Evolutionary conservation across 2,888 invertebrate genomes (phyloP).

Genomic region (Periphyllus acericola): DNA sequence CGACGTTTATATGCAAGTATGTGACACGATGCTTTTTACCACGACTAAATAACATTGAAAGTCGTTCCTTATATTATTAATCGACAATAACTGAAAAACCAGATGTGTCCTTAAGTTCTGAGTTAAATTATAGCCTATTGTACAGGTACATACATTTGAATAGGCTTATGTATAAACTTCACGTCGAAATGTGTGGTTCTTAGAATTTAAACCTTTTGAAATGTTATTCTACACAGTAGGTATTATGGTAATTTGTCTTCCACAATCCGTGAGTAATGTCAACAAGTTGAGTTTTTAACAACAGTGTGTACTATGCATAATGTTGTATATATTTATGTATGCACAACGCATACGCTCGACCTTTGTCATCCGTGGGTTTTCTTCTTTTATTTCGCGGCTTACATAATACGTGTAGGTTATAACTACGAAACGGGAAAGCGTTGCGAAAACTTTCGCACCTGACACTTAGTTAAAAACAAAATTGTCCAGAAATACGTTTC

Average conservation of each 20-base stretch:
- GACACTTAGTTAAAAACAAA: too few relatives aligned
- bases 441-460: background rate
- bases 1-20: too few relatives aligned
- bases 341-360: background rate
- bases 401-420: background rate
- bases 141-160: background rate
- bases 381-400: background rate
- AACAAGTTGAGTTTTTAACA: background rate
- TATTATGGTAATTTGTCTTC: background rate
- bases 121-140: background rate
- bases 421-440: background rate
- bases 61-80: too few relatives aligned
- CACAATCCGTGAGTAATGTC: background rate
- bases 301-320: background rate
- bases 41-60: too few relatives aligned
- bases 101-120: too few relatives aligned
- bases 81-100: too few relatives aligned
- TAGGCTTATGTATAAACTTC: background rate
- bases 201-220: background rate
- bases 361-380: background rate
- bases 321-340: background rate
- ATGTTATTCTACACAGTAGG: background rate
- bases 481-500: too few relatives aligned
- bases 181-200: background rate
- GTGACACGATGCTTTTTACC: too few relatives aligned